These are phyloP conservation scores for Hyles euphorbiae DNA, from an alignment of 1,140 invertebrate species.

Conservation along the genomic window DNA sequence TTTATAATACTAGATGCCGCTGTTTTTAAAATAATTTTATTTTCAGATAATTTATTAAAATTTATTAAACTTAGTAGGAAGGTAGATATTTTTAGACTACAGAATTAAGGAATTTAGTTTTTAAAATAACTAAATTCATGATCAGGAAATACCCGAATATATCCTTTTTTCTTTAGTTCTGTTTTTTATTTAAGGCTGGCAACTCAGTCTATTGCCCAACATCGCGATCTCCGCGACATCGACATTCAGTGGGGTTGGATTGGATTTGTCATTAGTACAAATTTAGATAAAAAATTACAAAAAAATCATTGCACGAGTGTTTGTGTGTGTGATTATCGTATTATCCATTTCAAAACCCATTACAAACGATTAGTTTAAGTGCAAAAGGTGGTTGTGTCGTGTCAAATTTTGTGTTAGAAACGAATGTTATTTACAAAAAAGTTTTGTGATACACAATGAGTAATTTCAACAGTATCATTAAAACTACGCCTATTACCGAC, in stretches of 20 bases:
- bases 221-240: slow-evolving; percentile 1
- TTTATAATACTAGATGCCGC: no score
- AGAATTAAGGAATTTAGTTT: no score
- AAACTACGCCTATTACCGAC: slow-evolving; percentile 88
- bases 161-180: no score
- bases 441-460: slow-evolving; percentile 50
- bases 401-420: slow-evolving; percentile 8
- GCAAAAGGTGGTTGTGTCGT: slow-evolving; percentile 2
- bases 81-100: no score
- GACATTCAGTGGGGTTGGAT: slow-evolving; percentile 1
- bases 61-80: no score
- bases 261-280: slow-evolving; percentile 26
- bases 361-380: not conserved
- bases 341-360: no score
- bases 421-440: slow-evolving; percentile 11
- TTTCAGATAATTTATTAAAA: no score
- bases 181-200: not conserved
- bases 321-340: not conserved
- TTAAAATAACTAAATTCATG: no score
- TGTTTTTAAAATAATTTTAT: no score
- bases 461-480: slow-evolving; percentile 75
- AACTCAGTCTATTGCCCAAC: slow-evolving; percentile 13
- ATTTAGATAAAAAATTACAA: slow-evolving; percentile 22
- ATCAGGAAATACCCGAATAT: no score
- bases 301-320: slow-evolving; percentile 1